These are phyloP conservation scores for Epinephelus cyanopodus DNA, from an alignment of 2,113 vertebrate genomes.

Conservation along the genomic window DNA sequence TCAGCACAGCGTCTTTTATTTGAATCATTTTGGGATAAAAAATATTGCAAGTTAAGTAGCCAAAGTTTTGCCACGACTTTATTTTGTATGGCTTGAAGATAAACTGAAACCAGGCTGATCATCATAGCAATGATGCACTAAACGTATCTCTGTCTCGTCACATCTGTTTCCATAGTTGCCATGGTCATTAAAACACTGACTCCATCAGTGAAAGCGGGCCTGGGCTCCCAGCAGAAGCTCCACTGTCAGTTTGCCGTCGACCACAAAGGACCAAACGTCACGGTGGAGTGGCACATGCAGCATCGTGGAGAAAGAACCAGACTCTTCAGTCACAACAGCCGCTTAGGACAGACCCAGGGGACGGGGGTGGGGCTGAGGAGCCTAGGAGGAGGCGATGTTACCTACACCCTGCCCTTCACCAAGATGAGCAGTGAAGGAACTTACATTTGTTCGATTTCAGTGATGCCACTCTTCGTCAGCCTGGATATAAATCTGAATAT, in stretches of 20 bases:
- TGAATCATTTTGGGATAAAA: neutral
- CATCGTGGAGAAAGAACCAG: constrained; percentile 55
- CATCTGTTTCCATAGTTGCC: constrained; percentile 69
- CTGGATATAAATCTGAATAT: constrained; percentile 73
- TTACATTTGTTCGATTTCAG: constrained; percentile 76
- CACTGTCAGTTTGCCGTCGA: constrained; percentile 83
- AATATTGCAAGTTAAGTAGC: neutral
- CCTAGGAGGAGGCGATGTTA: constrained; percentile 76
- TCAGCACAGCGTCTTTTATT: neutral
- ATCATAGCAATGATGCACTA: neutral
- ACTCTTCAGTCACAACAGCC: constrained; percentile 72
- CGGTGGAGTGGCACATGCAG: constrained; percentile 73
- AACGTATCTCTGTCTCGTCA: constrained; percentile 2
- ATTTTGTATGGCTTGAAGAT: neutral
- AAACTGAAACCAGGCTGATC: neutral
- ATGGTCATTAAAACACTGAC: constrained; percentile 77
- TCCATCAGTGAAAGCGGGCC: constrained; percentile 63
- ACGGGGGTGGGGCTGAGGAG: constrained; percentile 51
- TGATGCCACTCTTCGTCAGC: constrained; percentile 71
- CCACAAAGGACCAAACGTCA: constrained; percentile 65
- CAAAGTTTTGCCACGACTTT: neutral
- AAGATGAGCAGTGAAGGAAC: constrained; percentile 72
- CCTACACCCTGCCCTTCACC: constrained; percentile 67
- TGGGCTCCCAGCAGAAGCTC: constrained; percentile 69
- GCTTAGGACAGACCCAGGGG: constrained; percentile 51